A percentile compares a stretch with the other conserved stretches of the same genome.
These are phyloP conservation scores for Panorpa germanica DNA, from an alignment of 2,888 invertebrate genomes.

Conservation along the genomic window DNA sequence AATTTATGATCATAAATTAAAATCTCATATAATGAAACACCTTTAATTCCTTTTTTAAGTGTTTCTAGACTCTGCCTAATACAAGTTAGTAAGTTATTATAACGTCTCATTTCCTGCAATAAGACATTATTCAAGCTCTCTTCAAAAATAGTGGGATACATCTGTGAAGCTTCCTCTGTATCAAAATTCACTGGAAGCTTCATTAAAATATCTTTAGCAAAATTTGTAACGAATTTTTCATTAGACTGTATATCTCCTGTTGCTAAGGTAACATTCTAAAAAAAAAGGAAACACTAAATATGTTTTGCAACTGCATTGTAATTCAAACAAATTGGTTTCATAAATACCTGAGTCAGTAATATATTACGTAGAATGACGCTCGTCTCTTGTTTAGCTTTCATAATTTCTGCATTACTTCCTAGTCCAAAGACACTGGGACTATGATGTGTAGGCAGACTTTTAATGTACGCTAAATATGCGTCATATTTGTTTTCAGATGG, in stretches of 20 bases:
- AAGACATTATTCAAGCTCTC: conserved; percentile 92
- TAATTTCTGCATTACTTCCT: conserved; percentile 83
- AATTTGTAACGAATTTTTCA: conserved; percentile 61
- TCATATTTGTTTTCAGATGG: conserved; percentile 56
- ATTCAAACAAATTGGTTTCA: too few species aligned
- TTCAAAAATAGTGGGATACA: conserved; percentile 56
- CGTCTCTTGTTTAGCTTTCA: conserved; percentile 79
- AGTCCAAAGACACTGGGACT: conserved; percentile 80
- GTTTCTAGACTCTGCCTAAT: conserved; percentile 57
- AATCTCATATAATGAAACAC: conserved; percentile 30
- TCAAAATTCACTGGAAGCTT: conserved; percentile 56
- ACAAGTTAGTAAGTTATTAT: conserved; percentile 53
- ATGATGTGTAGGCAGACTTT: conserved; percentile 52
- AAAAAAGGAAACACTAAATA: too few species aligned
- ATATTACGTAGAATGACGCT: conserved; percentile 53
- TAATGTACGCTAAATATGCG: conserved; percentile 45
- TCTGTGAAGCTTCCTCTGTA: conserved; percentile 39
- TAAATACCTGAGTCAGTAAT: conserved; percentile 64
- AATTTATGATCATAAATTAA: too few species aligned
- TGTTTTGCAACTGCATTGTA: too few species aligned
- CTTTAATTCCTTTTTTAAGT: conserved; percentile 75
- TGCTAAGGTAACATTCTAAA: too few species aligned
- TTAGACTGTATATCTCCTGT: conserved; percentile 45
- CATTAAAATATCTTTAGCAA: conserved; percentile 57
- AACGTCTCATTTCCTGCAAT: conserved; percentile 69